Base-by-base conservation (phyloP, 2,797 vertebrate genomes). In the Dallia pectoralis region DNA sequence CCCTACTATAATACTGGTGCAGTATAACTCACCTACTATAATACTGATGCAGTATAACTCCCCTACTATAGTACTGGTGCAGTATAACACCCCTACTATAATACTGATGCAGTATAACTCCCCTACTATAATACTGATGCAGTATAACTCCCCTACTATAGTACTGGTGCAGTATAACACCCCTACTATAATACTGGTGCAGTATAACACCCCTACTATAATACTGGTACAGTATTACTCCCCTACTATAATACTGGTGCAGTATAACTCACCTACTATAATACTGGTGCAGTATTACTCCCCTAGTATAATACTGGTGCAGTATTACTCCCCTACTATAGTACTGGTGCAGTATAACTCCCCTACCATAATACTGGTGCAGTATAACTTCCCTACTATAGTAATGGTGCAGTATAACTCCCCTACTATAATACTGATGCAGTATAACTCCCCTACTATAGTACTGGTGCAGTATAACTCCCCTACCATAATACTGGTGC, bases 121-220 rank as follows among this genome's bases (percentile, higher is more conserved):
- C 29, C 44, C n/a, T n/a, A n/a, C 44, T 49, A 32, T 0, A 16
- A 29, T 32, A 30, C 16, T 63, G 25, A 29, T 30, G 15, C 61
- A 63, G 4, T 61, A 8, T 9, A 27, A 56, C 87, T 95, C 92
- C 98, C 97, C 97, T 83, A 97, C 89, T n/a, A n/a, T 44, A 78
- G 93, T 90, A 83, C 92, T 94, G 77, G 98, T 98, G 75, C 91
- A 86, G 80, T 95, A 94, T 83, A 98, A 44, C n/a, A n/a, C n/a
- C 40, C 12, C 40, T 1, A 8, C 19, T n/a, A n/a, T 92, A 77
- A 84, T 90, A n/a, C n/a, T n/a, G n/a, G n/a, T n/a, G n/a, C n/a
- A n/a, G 78, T 95, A 90, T 83, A 11, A 3, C 32, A n/a, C 68
- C 19, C 68, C 16, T 30, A 32, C 1, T 2, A 29, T 63, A n/a